Base-by-base conservation (phyloP, 2,113 vertebrate genomes). In the Xenopus borealis region DNA sequence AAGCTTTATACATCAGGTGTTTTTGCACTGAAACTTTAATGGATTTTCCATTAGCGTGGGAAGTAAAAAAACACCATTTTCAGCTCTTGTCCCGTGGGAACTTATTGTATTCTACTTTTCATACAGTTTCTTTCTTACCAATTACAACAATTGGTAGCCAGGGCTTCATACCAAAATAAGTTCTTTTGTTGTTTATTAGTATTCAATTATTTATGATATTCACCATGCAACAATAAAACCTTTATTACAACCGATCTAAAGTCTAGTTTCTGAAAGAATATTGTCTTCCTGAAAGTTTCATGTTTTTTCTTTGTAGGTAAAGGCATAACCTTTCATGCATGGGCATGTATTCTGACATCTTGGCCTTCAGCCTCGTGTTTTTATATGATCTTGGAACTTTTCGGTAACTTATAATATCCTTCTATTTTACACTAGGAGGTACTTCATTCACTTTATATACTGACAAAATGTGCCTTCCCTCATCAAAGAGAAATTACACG, bases 1-100 rank as follows among this genome's bases (percentile, higher is more conserved):
- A 40, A 45, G 64, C 10, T 18, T 59, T 61, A 55, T 68, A 68
- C 72, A 75, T 61, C 65, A 75, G 64, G 53, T 75, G 72, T 62
- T 74, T 50, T 40, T 40, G 33, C 33, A 40, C 40, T 13, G 44
- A 66, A 10, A 53, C 66, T 75, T 67, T 62, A 68, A 75, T 75
- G 33, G 45, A 58, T 62, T 19, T 75, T 75, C 72, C 64, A 75
- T 75, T 75, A 75, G 65, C 72, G 72, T 75, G 65, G 65, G 72
- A 68, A 33, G 72, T 50, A 46, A 75, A 44, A n/a, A 20, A 67
- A 68, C 40, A 50, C 55, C 72, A 75, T 19, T 75, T 68, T 50
- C 64, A 67, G 45, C 16, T 44, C 52, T 67, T 68, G 64, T 75
- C 72, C 64, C 72, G 62, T 20, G 64, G 64, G 72, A 75, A 75